phyloP scores from a whole-genome alignment of 2,888 invertebrate genomes.

The Tholera decimalis region DNA sequence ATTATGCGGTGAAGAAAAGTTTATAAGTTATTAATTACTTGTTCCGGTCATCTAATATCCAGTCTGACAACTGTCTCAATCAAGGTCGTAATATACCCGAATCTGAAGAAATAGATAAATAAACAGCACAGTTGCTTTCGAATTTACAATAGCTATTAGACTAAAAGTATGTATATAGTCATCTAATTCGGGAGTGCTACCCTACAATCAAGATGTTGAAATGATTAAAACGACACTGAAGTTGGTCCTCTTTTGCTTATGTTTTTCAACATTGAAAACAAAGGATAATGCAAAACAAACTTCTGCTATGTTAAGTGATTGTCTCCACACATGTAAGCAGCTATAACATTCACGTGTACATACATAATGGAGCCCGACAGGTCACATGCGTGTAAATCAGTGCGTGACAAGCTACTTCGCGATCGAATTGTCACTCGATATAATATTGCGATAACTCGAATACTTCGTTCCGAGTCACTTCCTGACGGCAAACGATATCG shows the following conservation, averaged over 20 bases:
- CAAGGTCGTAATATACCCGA: too few relatives aligned
- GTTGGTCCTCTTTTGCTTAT: neutral
- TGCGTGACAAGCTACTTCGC: conserved; percentile 75
- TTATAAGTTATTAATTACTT: neutral
- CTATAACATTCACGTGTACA: conserved; percentile 45
- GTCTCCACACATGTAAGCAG: conserved; percentile 25
- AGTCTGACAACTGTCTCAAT: too few relatives aligned
- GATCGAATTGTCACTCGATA: conserved; percentile 76
- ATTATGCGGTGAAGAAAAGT: neutral
- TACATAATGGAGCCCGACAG: conserved; percentile 66
- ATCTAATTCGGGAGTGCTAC: neutral
- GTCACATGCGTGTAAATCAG: conserved; percentile 79
- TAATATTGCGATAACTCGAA: conserved; percentile 72
- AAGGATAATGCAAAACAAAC: conserved; percentile 10
- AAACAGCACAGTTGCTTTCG: too few relatives aligned
- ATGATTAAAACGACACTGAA: neutral
- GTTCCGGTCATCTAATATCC: neutral
- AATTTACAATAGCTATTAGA: too few relatives aligned
- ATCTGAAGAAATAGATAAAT: too few relatives aligned
- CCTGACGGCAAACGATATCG: conserved; percentile 69
- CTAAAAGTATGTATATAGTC: too few relatives aligned
- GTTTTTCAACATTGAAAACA: neutral
- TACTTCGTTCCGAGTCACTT: conserved; percentile 79
- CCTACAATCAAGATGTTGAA: neutral
- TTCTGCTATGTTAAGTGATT: conserved; percentile 18